Evolutionary conservation across 2,888 invertebrate genomes (phyloP).

Genomic region (Chrysolina americana): DNA sequence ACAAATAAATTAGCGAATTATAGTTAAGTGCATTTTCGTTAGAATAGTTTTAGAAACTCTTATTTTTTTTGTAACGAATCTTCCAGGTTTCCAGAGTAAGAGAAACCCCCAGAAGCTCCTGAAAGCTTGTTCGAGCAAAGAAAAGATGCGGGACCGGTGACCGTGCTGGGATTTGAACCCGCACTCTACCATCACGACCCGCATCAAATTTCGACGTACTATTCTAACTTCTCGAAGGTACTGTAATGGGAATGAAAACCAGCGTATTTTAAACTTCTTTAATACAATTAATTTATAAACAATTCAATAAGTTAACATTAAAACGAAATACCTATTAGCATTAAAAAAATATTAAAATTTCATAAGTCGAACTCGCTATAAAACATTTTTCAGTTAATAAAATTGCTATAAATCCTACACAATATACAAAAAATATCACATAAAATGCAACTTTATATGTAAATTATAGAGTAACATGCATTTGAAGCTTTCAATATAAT

Average conservation of each 20-base stretch:
- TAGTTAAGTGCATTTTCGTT: too few species aligned
- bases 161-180: too few species aligned
- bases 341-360: conserved; percentile 16
- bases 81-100: too few species aligned
- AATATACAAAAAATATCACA: conserved; percentile 30
- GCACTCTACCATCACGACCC: too few species aligned
- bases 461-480: neutral
- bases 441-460: conserved; percentile 10
- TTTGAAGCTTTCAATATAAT: neutral
- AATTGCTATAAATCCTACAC: conserved; percentile 31
- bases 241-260: neutral
- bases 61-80: too few species aligned
- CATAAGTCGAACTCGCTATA: neutral
- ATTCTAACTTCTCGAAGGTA: too few species aligned
- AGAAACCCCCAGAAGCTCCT: too few species aligned
- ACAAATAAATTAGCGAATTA: too few species aligned
- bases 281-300: conserved; percentile 19
- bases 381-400: conserved; percentile 17
- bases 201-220: too few species aligned
- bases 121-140: too few species aligned
- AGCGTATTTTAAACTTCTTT: neutral
- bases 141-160: too few species aligned
- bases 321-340: conserved; percentile 7
- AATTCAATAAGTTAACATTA: conserved; percentile 25
- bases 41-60: too few species aligned